Evolutionary conservation across 2,797 vertebrate species (phyloP), one percentile per base, ranked within the genome.

Genomic region (Melanitta fusca): DNA sequence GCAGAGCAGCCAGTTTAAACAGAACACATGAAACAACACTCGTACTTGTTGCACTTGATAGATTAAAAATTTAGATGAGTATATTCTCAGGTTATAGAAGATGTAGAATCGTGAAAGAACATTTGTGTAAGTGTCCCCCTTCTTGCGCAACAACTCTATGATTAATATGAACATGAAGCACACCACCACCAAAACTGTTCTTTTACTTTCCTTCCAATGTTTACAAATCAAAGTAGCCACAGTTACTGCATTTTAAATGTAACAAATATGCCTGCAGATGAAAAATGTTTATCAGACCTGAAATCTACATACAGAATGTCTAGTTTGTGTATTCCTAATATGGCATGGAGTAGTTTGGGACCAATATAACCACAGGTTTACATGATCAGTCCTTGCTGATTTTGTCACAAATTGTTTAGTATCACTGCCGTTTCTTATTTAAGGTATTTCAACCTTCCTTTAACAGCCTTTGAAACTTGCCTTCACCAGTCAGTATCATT

Each of bases 361-460:
- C 11, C 66, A 57, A 41, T 28, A 47, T 25, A 64, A 32, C 25
- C n/a, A 53, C 2, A 1, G 5, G 38, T n/a, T 41, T 72, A n/a
- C 0, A 0, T 38, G 19, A 61, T 43, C 41, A 34, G 36, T 10
- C 39, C 30, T 20, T 73, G 5, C 15, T n/a, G 38, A 45, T 69
- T 69, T 51, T 25, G 49, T 51, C 49, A 49, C 49, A 51, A 51
- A 14, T 51, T 47, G 47, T 24, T 51, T 51, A 25, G 49, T 51
- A 51, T 51, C 49, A 51, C 49, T 51, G 24, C 49, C 2, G 13
- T 51, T 51, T 51, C 49, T 25, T 25, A 51, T 51, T 25, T 51
- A 25, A 49, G 49, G 24, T 25, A 25, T 51, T 51, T 51, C 49
- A 51, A 51, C 24, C 49, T 51, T 51, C 24, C 24, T 51, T 49